These are phyloP conservation scores for Synanthedon tipuliformis DNA, from an alignment of 2,888 invertebrate species.

Conservation along the genomic window DNA sequence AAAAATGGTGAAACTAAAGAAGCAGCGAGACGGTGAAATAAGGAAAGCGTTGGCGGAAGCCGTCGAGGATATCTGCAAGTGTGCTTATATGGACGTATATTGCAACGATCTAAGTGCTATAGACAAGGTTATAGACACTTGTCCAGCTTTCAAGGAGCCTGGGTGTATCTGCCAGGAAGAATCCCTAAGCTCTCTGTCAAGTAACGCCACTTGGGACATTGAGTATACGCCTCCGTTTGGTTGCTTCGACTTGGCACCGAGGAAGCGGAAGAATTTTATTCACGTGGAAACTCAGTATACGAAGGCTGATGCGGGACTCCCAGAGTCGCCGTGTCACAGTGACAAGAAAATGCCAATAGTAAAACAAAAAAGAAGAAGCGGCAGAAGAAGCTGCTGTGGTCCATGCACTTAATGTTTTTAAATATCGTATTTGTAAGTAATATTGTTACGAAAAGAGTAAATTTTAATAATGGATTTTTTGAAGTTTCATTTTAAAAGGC, in stretches of 20 bases:
- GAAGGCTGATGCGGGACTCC: slow-evolving; percentile 61
- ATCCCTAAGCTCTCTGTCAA: slow-evolving; percentile 55
- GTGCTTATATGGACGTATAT: slow-evolving; percentile 63
- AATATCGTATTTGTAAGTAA: slow-evolving; percentile 2
- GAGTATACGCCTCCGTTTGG: slow-evolving; percentile 80
- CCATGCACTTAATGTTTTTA: slow-evolving; percentile 11
- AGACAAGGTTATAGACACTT: slow-evolving; percentile 53
- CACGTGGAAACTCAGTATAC: slow-evolving; percentile 74
- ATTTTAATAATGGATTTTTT: neutral
- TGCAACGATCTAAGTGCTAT: slow-evolving; percentile 58
- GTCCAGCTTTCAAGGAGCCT: slow-evolving; percentile 57
- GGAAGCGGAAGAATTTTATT: slow-evolving; percentile 55
- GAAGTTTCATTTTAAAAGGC: too few relatives aligned
- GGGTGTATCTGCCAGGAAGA: slow-evolving; percentile 50
- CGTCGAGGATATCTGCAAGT: slow-evolving; percentile 58
- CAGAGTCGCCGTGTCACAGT: slow-evolving; percentile 27
- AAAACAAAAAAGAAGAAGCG: slow-evolving; percentile 19
- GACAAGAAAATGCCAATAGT: slow-evolving; percentile 28
- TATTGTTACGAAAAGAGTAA: slow-evolving; percentile 4
- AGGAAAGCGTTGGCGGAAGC: slow-evolving; percentile 57
- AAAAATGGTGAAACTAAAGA: slow-evolving; percentile 66
- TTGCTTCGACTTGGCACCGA: slow-evolving; percentile 71
- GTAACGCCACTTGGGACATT: slow-evolving; percentile 76
- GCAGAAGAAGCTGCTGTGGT: slow-evolving; percentile 26
- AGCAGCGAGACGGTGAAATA: slow-evolving; percentile 64